phyloP scores from a whole-genome alignment of 2,797 vertebrate species.

The Nothura maculosa region DNA sequence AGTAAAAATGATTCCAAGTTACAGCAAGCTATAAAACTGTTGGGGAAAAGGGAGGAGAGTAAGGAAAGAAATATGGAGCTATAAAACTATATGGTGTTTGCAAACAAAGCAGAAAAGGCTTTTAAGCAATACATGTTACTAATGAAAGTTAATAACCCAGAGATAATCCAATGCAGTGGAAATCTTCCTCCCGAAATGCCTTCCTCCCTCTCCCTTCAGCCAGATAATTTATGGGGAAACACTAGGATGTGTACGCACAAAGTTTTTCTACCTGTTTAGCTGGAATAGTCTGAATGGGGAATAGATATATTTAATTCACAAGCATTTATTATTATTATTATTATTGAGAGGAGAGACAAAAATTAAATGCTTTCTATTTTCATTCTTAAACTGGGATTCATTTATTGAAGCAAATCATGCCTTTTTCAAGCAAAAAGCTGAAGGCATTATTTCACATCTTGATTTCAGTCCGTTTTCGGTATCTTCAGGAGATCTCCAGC shows the following conservation, averaged over 20 bases:
- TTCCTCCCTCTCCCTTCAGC: background rate
- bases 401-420: background rate
- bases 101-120: background rate
- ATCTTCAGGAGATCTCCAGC: background rate
- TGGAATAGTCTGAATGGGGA: background rate
- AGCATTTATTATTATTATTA: too few relatives aligned
- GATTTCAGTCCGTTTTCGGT: background rate
- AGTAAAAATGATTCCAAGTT: slow-evolving; percentile 26
- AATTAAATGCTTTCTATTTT: background rate
- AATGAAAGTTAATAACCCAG: background rate
- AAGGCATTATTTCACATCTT: background rate
- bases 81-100: background rate
- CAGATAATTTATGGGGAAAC: too few relatives aligned
- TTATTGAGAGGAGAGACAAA: background rate
- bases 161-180: background rate
- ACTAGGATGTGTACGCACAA: background rate
- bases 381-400: background rate
- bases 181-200: background rate
- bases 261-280: background rate
- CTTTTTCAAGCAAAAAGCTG: background rate
- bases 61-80: background rate
- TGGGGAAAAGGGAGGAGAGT: background rate
- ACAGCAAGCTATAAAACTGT: background rate
- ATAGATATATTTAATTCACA: background rate
- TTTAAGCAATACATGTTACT: background rate